Evolutionary conservation across 2,797 vertebrate genomes (phyloP).

Genomic region (Avahi laniger): DNA sequence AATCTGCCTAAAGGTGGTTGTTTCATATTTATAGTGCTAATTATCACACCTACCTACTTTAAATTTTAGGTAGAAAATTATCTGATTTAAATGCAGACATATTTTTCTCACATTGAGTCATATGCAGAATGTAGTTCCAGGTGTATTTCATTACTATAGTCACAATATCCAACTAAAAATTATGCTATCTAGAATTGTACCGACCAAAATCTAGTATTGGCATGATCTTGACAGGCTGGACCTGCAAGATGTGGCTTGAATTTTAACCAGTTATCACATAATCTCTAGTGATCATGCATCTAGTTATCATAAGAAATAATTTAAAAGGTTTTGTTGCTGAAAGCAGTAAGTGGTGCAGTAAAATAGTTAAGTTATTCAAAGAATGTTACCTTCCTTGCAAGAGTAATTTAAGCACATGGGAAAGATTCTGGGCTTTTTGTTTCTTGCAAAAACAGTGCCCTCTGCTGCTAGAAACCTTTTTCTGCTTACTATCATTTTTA

Average conservation of each 20-base stretch:
- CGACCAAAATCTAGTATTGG: constrained; percentile 85
- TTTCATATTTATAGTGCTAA: constrained; percentile 83
- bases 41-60: constrained; percentile 83
- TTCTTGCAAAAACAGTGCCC: constrained; percentile 72
- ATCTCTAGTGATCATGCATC: constrained; percentile 82
- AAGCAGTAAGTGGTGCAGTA: constrained; percentile 81
- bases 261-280: constrained; percentile 84
- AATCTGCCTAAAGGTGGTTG: constrained; percentile 77
- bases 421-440: constrained; percentile 70
- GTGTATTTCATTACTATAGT: constrained; percentile 81
- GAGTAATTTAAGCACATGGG: constrained; percentile 84
- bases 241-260: constrained; percentile 87
- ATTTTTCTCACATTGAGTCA: constrained; percentile 82
- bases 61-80: constrained; percentile 82
- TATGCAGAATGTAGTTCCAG: constrained; percentile 83
- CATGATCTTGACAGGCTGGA: constrained; percentile 89
- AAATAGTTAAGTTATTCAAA: constrained; percentile 85
- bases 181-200: constrained; percentile 82
- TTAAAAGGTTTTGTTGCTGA: constrained; percentile 81
- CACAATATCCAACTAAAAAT: constrained; percentile 78
- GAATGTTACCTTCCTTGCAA: constrained; percentile 79
- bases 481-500: constrained; percentile 76
- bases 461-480: constrained; percentile 81
- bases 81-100: constrained; percentile 75
- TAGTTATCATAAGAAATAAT: constrained; percentile 83